phyloP scores from a whole-genome alignment of 2,888 invertebrate genomes.

The Leucophora obtusa region DNA sequence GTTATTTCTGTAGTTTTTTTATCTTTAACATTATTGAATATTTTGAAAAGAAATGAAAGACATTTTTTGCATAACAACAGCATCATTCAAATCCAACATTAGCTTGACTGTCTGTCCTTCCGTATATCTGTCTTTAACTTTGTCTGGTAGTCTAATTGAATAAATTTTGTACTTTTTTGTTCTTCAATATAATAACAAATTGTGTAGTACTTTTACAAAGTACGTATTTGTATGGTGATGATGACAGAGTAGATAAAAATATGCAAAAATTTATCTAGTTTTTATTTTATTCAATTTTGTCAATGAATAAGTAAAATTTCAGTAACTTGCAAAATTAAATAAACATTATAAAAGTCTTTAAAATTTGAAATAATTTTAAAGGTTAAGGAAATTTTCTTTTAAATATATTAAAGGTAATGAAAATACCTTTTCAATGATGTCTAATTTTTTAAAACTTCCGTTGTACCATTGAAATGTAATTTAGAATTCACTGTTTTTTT shows the following conservation, averaged over 20 bases:
- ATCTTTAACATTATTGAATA: conserved; percentile 1
- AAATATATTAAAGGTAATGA: too few species aligned
- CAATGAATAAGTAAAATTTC: too few species aligned
- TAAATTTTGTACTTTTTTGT: conserved; percentile 38
- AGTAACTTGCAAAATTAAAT: too few species aligned
- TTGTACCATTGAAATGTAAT: too few species aligned
- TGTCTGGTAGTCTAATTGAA: conserved; percentile 57
- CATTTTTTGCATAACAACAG: not conserved
- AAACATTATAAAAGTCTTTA: too few species aligned
- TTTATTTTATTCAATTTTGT: not conserved
- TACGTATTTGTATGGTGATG: conserved; percentile 13
- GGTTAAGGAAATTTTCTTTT: too few species aligned
- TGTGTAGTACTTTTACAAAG: conserved; percentile 20
- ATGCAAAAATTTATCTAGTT: conserved; percentile 11
- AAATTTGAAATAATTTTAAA: too few species aligned
- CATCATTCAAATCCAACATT: conserved; percentile 1
- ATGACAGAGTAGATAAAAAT: conserved; percentile 18
- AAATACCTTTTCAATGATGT: too few species aligned
- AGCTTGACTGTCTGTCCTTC: conserved; percentile 5
- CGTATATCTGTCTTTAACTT: conserved; percentile 26
- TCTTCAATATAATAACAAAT: conserved; percentile 11
- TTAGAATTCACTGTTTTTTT: too few species aligned
- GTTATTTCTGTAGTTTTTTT: not conserved
- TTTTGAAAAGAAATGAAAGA: not conserved
- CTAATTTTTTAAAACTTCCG: too few species aligned